Base-by-base conservation (phyloP, 2,888 invertebrate species). In the Rambutsinella grinnellia region DNA sequence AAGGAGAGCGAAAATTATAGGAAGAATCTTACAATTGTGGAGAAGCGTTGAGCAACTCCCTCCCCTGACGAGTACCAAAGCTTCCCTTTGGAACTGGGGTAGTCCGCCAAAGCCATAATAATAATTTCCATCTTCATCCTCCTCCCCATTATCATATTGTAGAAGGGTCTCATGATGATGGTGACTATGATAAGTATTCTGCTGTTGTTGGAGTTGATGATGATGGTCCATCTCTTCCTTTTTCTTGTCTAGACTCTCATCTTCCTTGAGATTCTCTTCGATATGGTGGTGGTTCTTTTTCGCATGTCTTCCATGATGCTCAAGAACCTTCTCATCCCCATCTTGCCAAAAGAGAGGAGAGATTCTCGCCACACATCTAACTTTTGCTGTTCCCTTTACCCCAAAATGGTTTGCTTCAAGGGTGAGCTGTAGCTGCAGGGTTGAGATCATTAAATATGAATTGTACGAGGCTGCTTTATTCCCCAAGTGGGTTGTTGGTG, bases 301-400 rank as follows among this genome's bases (percentile, higher is more conserved):
- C 6, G 49, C 21, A 5, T 28, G 27, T n/a, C 53, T 47, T 15
- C 24, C 23, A 19, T 26, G 19, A 19, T 61, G 28, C 2, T 53
- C 63, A 6, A 76, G 44, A 57, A 58, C 69, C 23, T 69, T 79
- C 54, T 79, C 79, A 68, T 79, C 79, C 57, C 76, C 76, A 19
- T 79, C 79, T 28, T 76, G 76, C 76, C 79, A 78, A 62, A 78
- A 78, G 23, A 71, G 71, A 8, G 78, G 75, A 1, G 76, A 78
- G 27, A 79, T 80, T 36, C 74, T 69, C n/a, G 82, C 82, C 44
- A 78, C 70, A 65, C 82, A 82, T 21, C 80, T 61, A 1, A 82
- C 78, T 53, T 68, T 79, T 3, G 80, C 82, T 2, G 61, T 74
- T 6, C 82, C 82, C 51, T 76, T 68, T 2, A 72, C 27, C 6